Evolutionary conservation across 2,888 invertebrate species (phyloP).

Genomic region (Perithous albicinctus): DNA sequence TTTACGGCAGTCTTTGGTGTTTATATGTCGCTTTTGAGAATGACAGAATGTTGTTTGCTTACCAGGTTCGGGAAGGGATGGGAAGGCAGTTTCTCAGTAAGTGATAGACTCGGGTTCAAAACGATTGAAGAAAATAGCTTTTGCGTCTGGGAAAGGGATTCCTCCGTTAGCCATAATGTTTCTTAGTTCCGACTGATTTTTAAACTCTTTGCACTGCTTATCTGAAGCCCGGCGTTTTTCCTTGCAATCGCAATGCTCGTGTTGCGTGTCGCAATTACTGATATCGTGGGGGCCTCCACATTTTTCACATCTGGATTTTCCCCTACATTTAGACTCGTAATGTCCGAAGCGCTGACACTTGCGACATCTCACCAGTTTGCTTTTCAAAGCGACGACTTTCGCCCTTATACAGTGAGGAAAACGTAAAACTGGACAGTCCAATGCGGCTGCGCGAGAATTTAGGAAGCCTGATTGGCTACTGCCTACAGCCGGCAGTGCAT

Average conservation of each 20-base stretch:
- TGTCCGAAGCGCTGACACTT: neutral
- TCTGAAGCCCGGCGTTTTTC: neutral
- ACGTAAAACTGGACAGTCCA: too few relatives aligned
- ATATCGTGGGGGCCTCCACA: neutral
- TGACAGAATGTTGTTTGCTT: too few relatives aligned
- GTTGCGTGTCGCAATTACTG: neutral
- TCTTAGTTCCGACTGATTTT: neutral
- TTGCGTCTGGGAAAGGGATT: neutral
- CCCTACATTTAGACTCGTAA: neutral
- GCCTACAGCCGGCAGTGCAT: too few relatives aligned
- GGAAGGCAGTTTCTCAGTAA: neutral
- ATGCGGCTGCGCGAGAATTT: too few relatives aligned
- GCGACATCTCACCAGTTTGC: neutral
- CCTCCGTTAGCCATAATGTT: neutral
- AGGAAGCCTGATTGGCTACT: too few relatives aligned
- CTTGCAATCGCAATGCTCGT: neutral
- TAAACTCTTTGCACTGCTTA: neutral
- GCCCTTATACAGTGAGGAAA: too few relatives aligned
- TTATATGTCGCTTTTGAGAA: too few relatives aligned
- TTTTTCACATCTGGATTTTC: neutral
- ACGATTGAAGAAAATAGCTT: too few relatives aligned
- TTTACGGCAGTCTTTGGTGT: too few relatives aligned
- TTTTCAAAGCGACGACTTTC: conserved; percentile 1
- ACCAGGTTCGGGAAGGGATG: neutral
- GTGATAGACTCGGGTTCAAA: neutral